Conservation (phyloP, 2,113 vertebrate genomes). For the Tyrannus savana region DNA sequence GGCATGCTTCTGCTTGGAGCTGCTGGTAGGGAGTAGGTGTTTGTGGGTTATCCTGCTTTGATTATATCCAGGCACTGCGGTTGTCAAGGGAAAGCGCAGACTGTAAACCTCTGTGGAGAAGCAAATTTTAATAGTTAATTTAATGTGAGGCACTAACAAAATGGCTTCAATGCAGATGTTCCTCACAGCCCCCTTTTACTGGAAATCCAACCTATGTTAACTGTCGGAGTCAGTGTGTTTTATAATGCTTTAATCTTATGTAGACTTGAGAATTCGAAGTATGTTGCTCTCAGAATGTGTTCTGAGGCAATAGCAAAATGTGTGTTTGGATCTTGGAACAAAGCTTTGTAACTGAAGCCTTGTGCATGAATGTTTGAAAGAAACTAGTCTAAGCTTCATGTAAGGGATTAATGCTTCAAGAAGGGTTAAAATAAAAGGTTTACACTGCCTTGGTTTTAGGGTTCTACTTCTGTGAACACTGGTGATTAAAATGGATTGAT, state of each 20-base stretch:
- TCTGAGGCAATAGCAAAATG: background rate
- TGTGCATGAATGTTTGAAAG: background rate
- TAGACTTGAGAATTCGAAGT: background rate
- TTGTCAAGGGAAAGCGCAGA: background rate
- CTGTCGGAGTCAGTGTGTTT: background rate
- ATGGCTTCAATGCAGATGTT: background rate
- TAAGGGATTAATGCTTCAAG: background rate
- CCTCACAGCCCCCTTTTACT: background rate
- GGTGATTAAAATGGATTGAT: background rate
- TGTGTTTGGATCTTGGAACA: background rate
- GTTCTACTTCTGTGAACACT: background rate
- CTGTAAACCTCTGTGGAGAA: background rate
- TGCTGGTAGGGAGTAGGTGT: background rate
- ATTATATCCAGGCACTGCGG: accelerated
- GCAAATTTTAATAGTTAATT: background rate
- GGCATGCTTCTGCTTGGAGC: background rate
- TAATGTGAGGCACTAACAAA: background rate
- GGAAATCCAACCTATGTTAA: background rate
- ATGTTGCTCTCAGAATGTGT: accelerated
- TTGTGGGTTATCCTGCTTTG: background rate
- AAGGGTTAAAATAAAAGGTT: background rate
- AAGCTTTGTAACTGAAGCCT: background rate
- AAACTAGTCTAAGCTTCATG: background rate
- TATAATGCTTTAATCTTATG: background rate
- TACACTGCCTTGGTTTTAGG: accelerated